Percentiles rank a stretch among this genome's conserved stretches.
These are phyloP conservation scores for Dromococcyx pavoninus DNA, from an alignment of 2,797 vertebrate species.

Conservation along the genomic window DNA sequence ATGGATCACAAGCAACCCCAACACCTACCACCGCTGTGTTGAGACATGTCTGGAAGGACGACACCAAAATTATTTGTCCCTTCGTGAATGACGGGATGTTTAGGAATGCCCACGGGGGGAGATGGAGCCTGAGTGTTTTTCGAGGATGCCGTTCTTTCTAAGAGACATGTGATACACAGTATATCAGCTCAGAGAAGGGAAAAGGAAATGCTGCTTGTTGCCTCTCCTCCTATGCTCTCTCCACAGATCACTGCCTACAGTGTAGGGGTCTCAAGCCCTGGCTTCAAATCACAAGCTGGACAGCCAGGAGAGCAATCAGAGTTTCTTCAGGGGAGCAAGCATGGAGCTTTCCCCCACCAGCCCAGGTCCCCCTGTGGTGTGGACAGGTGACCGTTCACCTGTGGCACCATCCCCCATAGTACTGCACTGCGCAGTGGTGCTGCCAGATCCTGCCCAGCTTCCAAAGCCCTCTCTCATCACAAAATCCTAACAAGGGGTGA, in stretches of 20 bases:
- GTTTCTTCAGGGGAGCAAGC: not conserved
- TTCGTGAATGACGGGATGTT: conserved; percentile 82
- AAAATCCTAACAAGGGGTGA: not conserved
- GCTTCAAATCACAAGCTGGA: not conserved
- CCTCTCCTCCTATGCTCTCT: fast-evolving
- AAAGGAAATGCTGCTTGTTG: not conserved
- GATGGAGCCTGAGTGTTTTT: conserved; percentile 87
- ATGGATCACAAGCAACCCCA: not conserved
- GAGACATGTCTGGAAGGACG: conserved; percentile 81
- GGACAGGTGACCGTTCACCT: not conserved
- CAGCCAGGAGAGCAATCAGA: not conserved
- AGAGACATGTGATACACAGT: not conserved
- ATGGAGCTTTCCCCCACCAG: not conserved
- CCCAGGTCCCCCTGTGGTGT: not conserved
- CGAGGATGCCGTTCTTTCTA: conserved; percentile 80
- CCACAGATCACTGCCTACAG: fast-evolving
- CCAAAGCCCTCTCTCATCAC: not conserved
- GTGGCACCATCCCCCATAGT: not conserved
- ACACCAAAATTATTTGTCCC: conserved; percentile 86
- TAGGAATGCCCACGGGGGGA: conserved; percentile 78
- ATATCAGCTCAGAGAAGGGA: not conserved
- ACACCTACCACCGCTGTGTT: conserved; percentile 78
- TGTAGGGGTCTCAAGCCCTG: not conserved
- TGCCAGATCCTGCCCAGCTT: fast-evolving
- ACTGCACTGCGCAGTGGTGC: not conserved